Evolutionary conservation across 2,797 vertebrate species (phyloP), one percentile per base, ranked within the genome.

Genomic region (Valencia hispanica): DNA sequence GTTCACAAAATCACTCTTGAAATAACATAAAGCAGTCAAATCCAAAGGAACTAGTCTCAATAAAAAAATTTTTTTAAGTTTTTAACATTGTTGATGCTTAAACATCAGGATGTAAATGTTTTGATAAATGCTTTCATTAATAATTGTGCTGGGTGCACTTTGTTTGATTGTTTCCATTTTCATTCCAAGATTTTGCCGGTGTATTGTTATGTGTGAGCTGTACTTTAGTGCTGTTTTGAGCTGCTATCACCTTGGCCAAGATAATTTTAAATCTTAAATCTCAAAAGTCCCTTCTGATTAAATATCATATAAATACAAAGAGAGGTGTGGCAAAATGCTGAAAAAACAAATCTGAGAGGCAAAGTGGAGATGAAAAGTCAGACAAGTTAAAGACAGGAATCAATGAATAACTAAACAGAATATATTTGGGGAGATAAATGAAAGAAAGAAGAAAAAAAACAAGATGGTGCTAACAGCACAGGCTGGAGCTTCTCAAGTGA

Each of bases 401-500:
- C 61, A 74, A 71, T 45, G 25, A 77, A 72, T 76, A 74, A 73
- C 82, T 53, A 86, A 83, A 78, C 50, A 68, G 5, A 68, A 76
- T 76, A 82, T 65, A 73, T 85, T 77, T 68, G 41, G 69, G 81
- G 70, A 66, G 30, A 72, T 75, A 72, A 74, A 80, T 77, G 30
- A 72, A 57, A 57, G 51, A 39, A 39, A 7, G 18, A 41, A 5
- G 11, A 39, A 65, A 30, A 53, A n/a, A 76, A 86, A 48, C 41
- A 74, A 77, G 45, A 68, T 71, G 75, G 55, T 78, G 82, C 82
- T 84, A 70, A 0, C 22, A 68, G 55, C 71, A 34, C 72, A 78
- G 70, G 72, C 77, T 39, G 74, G 18, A 55, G 69, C 71, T 50
- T 86, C 79, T 85, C 70, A 66, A 86, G 73, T 80, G 83, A 90